Evolutionary conservation across 2,888 invertebrate genomes (phyloP).

Genomic region (Bruchidius siliquastri): DNA sequence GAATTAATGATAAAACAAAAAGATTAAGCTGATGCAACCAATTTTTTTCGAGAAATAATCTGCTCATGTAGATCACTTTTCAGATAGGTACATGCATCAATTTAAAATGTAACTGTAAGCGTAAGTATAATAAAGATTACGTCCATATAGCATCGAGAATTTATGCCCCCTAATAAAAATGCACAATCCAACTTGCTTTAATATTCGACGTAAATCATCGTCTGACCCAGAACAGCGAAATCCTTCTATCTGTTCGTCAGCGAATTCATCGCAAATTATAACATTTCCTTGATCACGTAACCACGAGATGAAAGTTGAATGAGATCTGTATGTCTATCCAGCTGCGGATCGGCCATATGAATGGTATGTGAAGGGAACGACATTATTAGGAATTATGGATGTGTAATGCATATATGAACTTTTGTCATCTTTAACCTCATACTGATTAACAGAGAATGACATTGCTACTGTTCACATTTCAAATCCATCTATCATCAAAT

Average conservation of each 20-base stretch:
- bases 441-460: too few relatives aligned
- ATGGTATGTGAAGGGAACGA: too few relatives aligned
- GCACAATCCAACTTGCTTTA: neutral
- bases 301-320: neutral
- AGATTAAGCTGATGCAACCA: too few relatives aligned
- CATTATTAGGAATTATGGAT: too few relatives aligned
- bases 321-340: neutral
- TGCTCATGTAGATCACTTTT: neutral
- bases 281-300: neutral
- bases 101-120: neutral
- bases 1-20: too few relatives aligned
- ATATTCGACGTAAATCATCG: neutral
- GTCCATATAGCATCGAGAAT: neutral
- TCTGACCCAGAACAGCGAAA: neutral
- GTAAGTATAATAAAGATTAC: neutral
- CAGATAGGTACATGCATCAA: neutral
- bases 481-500: too few relatives aligned
- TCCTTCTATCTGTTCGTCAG: neutral
- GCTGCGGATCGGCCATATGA: neutral
- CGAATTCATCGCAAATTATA: neutral
- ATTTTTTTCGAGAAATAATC: too few relatives aligned
- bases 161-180: neutral
- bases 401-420: too few relatives aligned
- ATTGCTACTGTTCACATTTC: too few relatives aligned
- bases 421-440: too few relatives aligned